Evolutionary conservation across 2,888 invertebrate genomes (phyloP).

Genomic region (Philereme transversata): DNA sequence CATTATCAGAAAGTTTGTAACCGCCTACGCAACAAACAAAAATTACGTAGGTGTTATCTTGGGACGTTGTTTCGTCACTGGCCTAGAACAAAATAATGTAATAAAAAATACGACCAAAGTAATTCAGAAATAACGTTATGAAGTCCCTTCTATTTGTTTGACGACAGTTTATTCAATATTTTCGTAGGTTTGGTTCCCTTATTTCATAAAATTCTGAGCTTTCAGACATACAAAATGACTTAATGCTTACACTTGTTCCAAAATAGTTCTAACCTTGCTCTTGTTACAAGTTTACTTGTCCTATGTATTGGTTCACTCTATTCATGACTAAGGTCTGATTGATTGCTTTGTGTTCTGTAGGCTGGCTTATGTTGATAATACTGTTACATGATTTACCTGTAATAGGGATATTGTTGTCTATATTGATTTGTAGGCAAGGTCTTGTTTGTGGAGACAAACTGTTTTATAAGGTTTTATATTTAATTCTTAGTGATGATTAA

Average conservation of each 20-base stretch:
- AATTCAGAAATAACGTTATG: too few relatives aligned
- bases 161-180: not conserved
- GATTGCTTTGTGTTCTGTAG: constrained; percentile 17
- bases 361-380: constrained; percentile 8
- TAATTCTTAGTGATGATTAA: too few relatives aligned
- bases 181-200: not conserved
- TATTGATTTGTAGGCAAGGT: constrained; percentile 17
- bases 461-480: not conserved
- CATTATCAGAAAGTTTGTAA: too few relatives aligned
- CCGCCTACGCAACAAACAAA: too few relatives aligned
- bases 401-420: constrained; percentile 3
- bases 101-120: too few relatives aligned
- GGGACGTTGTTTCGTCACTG: too few relatives aligned
- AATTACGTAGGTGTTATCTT: too few relatives aligned
- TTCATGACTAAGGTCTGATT: constrained; percentile 19
- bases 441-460: not conserved
- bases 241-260: constrained; percentile 13
- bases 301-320: constrained; percentile 12
- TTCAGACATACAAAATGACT: not conserved
- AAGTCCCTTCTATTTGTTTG: too few relatives aligned
- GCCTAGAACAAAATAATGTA: too few relatives aligned
- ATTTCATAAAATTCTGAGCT: not conserved
- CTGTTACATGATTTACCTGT: constrained; percentile 14
- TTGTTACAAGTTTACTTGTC: constrained; percentile 14
- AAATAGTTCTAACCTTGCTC: constrained; percentile 20